phyloP scores from a whole-genome alignment of 2,113 vertebrate species.

The Apodemus sylvaticus region DNA sequence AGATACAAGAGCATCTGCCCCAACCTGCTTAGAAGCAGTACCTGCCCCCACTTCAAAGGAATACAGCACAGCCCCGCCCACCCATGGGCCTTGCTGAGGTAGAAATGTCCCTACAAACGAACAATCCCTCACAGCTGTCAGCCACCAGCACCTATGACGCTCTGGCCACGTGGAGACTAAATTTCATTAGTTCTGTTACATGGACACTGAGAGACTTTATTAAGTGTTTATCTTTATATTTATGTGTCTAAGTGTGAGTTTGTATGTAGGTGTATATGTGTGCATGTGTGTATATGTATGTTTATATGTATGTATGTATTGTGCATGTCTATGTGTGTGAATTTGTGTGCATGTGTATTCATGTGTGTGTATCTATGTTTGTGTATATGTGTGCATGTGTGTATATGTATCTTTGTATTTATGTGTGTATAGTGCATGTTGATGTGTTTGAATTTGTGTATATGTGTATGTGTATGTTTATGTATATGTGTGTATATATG shows the following conservation, averaged over 20 bases:
- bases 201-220: neutral
- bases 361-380: neutral
- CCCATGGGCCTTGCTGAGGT: rapidly evolving
- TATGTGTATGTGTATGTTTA: neutral
- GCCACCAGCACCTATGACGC: rapidly evolving
- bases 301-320: neutral
- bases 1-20: rapidly evolving
- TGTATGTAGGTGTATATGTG: neutral
- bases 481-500: rapidly evolving
- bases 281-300: neutral
- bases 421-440: neutral
- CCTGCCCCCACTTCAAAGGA: neutral
- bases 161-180: neutral
- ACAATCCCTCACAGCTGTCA: rapidly evolving
- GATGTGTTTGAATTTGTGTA: neutral
- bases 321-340: neutral
- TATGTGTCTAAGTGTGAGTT: neutral
- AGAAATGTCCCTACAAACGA: neutral
- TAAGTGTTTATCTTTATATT: neutral
- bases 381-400: neutral
- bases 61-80: rapidly evolving
- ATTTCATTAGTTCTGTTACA: neutral
- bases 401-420: neutral
- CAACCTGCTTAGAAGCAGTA: neutral
- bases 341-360: neutral